Base-by-base conservation (phyloP, 2,797 vertebrate genomes). In the Sebastes melanostomus region DNA sequence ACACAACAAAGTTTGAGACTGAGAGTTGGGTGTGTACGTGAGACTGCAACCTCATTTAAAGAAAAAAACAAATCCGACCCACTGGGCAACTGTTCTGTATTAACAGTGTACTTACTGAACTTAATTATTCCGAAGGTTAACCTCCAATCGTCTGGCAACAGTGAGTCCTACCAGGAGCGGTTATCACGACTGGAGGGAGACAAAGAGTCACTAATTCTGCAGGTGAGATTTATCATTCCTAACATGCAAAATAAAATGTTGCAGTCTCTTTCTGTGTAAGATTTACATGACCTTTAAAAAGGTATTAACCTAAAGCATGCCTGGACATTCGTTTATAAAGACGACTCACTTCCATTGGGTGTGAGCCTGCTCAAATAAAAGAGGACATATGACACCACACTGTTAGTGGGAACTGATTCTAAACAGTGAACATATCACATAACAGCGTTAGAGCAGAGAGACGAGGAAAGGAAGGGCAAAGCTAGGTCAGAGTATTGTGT, bases 181-280 rank as follows among this genome's bases (percentile, higher is more conserved):
- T 77, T 99, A 94, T 94, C 96, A 68, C 97, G 98, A 88, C 94
- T 99, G 95, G 98, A 99, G 93, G 98, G 97, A 67, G 98, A 99
- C 92, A 99, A 99, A 93, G 98, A 99, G 84, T 98, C 98, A 0
- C 96, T 99, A 61, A 96, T 98, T 89, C 91, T 99, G 72, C 98
- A 99, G 98, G 98, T 99, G 92, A 91, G 93, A 84, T 29, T 6
- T 67, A 6, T 25, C n/a, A 65, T 13, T 62, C 6, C 18, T 46
- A 25, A 9, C 4, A 36, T 50, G 13, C 4, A 67, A 32, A 72
- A 29, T 24, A 24, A 24, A 72, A 52, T 32, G 8, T 69, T 14
- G 9, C n/a, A 73, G 6, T 70, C 2, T 66, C 3, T 70, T 8
- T 69, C 27, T 75, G 24, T 16, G 6, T 10, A 46, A 14, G 13